Base-by-base conservation (phyloP, 2,797 vertebrate species). In the Poeciliopsis presidionis region DNA sequence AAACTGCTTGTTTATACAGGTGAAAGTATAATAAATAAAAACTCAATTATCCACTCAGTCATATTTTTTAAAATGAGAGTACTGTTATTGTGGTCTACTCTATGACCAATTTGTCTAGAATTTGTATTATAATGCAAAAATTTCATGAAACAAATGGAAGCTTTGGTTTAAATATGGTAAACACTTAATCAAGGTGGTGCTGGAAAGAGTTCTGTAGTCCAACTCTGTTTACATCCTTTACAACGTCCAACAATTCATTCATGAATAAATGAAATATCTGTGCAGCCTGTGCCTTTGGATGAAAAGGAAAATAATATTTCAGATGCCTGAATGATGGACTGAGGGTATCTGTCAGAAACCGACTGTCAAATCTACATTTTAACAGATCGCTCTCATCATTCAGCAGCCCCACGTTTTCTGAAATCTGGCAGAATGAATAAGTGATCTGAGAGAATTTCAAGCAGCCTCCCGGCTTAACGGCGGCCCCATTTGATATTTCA, bases 361-460 rank as follows among this genome's bases (percentile, higher is more conserved):
- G 6, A 41, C 28, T 25, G 45, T 79, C 43, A 1, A 57, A 69
- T 84, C 77, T 63, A 14, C 76, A 81, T 83, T 81, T 81, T 46
- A 72, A 78, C 18, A 14, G 6, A 63, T 79, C 73, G 2, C 28
- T 5, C 72, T 82, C 67, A 77, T 85, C 53, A 87, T 77, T 85
- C 81, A 78, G 18, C 80, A 33, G 74, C 72, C 41, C 72, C 28
- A 2, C 16, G 36, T 80, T 76, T 67, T 28, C 61, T 75, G 36
- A 71, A 77, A 81, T 36, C 70, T 53, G 8, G 67, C 81, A 14
- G 67, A 69, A 84, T 87, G 59, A 88, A 88, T 84, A 83, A 86
- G 72, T 82, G 53, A 90, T 86, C 80, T 76, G 87, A 84, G 75
- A 76, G 80, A 88, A 86, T 83, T 55, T 22, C 0, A 20, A 75